These are phyloP conservation scores for Drosophila longiperda DNA, from an alignment of 2,888 invertebrate genomes.

Conservation along the genomic window DNA sequence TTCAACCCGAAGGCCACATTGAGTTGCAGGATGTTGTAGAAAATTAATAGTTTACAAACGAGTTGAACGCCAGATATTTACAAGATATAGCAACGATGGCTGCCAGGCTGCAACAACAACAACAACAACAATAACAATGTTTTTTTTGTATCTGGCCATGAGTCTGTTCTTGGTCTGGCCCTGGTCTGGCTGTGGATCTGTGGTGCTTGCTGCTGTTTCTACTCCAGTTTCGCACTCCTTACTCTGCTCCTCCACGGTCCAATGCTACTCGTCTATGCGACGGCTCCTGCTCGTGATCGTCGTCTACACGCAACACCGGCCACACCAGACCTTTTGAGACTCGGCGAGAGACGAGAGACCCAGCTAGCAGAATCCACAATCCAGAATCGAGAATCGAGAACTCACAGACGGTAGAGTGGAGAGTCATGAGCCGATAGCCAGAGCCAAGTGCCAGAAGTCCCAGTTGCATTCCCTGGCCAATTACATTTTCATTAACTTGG, in stretches of 20 bases:
- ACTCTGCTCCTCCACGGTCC: not conserved
- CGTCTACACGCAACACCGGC: slow-evolving; percentile 43
- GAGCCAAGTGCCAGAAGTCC: slow-evolving; percentile 49
- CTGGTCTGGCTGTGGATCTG: slow-evolving; percentile 21
- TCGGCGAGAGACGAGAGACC: not conserved
- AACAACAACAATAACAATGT: slow-evolving; percentile 12
- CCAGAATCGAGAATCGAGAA: slow-evolving; percentile 18
- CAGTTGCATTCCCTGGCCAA: slow-evolving; percentile 84
- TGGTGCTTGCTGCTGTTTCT: slow-evolving; percentile 46
- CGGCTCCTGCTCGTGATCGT: slow-evolving; percentile 52
- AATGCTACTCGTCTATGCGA: slow-evolving; percentile 42
- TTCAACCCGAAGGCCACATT: slow-evolving; percentile 76
- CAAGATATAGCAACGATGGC: slow-evolving; percentile 69
- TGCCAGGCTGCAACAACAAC: slow-evolving; percentile 44
- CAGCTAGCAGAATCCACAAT: not conserved
- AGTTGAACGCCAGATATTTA: slow-evolving; percentile 76
- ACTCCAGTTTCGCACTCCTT: slow-evolving; percentile 15
- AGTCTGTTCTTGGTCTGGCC: slow-evolving; percentile 29
- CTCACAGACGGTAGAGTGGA: slow-evolving; percentile 22
- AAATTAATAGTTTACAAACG: slow-evolving; percentile 82
- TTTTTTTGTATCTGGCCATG: slow-evolving; percentile 20
- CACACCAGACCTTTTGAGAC: slow-evolving; percentile 15
- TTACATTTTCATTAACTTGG: slow-evolving; percentile 85
- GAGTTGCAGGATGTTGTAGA: slow-evolving; percentile 75
- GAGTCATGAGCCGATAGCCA: slow-evolving; percentile 20